These are phyloP conservation scores for Cyrtonyx montezumae DNA, from an alignment of 2,113 vertebrate species.

Conservation along the genomic window DNA sequence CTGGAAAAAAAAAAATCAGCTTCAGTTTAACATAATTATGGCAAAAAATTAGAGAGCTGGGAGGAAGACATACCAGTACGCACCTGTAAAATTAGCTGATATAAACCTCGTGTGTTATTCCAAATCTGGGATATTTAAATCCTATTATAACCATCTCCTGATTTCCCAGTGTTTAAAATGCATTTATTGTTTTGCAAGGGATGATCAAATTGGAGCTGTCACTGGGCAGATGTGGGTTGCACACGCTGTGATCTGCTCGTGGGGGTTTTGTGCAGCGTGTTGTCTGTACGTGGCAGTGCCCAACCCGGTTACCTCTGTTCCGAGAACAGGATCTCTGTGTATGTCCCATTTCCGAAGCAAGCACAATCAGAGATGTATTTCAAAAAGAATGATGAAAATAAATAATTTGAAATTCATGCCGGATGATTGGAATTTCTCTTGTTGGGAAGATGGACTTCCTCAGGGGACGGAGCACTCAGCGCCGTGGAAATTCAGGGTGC, in stretches of 20 bases:
- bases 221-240: neutral
- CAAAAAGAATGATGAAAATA: slow-evolving; percentile 24
- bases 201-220: neutral
- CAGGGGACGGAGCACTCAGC: too few relatives aligned
- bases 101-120: neutral
- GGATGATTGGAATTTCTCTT: neutral
- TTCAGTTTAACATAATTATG: neutral
- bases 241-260: neutral
- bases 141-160: neutral
- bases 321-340: neutral
- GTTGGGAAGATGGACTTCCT: neutral
- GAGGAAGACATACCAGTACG: neutral
- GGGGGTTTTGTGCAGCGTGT: neutral
- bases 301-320: neutral
- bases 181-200: neutral
- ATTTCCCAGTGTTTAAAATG: neutral
- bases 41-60: neutral
- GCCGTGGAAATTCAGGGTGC: too few relatives aligned
- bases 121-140: neutral
- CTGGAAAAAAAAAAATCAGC: neutral
- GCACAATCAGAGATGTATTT: neutral
- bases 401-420: neutral
- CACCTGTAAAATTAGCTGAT: neutral
- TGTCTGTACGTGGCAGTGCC: neutral
- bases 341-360: neutral